Conservation (phyloP, 2,113 vertebrate species). For the Ovis canadensis region DNA sequence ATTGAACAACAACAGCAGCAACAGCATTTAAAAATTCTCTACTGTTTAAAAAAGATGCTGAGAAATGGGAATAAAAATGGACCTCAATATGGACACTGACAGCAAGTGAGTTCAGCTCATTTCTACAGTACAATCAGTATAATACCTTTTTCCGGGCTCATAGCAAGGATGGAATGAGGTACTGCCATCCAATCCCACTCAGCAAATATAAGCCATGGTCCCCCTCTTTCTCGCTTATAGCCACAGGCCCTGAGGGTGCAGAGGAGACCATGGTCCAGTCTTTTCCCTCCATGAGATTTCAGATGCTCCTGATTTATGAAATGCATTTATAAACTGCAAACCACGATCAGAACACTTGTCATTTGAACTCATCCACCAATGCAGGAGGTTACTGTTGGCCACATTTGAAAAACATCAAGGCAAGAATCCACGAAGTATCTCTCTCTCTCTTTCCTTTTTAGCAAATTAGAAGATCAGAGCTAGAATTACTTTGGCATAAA, state of each 20-base stretch:
- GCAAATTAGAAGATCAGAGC: background rate
- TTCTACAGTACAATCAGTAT: fast-evolving
- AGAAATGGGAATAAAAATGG: background rate
- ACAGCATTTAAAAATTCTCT: background rate
- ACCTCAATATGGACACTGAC: fast-evolving
- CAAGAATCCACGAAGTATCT: background rate
- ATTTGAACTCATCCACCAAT: background rate
- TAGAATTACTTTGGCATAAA: background rate
- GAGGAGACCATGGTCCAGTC: background rate
- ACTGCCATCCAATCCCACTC: fast-evolving
- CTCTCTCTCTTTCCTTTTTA: background rate
- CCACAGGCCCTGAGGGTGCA: too few species aligned
- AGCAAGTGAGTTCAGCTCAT: background rate
- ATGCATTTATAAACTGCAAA: background rate
- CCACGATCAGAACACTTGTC: background rate
- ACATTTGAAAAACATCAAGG: background rate
- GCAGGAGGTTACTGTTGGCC: background rate
- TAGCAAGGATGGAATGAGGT: background rate
- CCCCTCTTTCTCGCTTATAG: fast-evolving
- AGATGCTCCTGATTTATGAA: background rate
- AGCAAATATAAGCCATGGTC: background rate
- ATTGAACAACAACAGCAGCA: background rate
- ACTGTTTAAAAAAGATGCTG: background rate
- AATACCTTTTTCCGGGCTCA: background rate
- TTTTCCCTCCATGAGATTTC: background rate